Conservation (phyloP, 2,797 vertebrate species). For the Chelidonichthys spinosus region DNA sequence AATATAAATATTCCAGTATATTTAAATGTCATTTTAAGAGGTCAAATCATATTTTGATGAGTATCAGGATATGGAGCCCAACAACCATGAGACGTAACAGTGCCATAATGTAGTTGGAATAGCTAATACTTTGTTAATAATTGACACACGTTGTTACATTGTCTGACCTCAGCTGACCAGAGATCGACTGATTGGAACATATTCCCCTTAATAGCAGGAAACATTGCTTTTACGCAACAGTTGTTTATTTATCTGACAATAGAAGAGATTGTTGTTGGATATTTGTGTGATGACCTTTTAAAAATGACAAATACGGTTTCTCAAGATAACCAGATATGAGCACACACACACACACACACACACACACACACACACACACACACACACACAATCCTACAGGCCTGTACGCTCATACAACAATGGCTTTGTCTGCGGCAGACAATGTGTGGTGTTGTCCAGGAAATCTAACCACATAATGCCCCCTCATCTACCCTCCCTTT, state of each 20-base stretch:
- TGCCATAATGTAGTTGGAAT: too few species aligned
- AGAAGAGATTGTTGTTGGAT: not conserved
- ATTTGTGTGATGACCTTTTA: slow-evolving; percentile 29
- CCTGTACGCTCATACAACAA: slow-evolving; percentile 62
- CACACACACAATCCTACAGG: slow-evolving; percentile 49
- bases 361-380: slow-evolving; percentile 7
- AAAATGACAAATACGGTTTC: slow-evolving; percentile 43
- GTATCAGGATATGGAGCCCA: too few species aligned
- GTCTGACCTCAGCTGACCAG: not conserved
- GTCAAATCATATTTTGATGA: too few species aligned
- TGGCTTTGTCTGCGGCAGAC: slow-evolving; percentile 71
- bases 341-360: not conserved
- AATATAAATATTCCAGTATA: too few species aligned
- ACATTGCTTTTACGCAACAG: not conserved
- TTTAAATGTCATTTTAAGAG: too few species aligned
- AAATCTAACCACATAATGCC: slow-evolving; percentile 62
- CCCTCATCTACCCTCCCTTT: slow-evolving; percentile 63
- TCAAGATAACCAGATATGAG: slow-evolving; percentile 41
- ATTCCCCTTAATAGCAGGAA: not conserved
- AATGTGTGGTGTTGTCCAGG: slow-evolving; percentile 73
- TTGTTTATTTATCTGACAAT: not conserved
- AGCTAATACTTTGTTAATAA: slow-evolving; percentile 8
- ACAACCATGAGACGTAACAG: too few species aligned
- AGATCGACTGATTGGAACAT: not conserved
- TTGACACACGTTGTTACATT: not conserved